phyloP scores from a whole-genome alignment of 2,797 vertebrate genomes.

The Enteromius viviparus region DNA sequence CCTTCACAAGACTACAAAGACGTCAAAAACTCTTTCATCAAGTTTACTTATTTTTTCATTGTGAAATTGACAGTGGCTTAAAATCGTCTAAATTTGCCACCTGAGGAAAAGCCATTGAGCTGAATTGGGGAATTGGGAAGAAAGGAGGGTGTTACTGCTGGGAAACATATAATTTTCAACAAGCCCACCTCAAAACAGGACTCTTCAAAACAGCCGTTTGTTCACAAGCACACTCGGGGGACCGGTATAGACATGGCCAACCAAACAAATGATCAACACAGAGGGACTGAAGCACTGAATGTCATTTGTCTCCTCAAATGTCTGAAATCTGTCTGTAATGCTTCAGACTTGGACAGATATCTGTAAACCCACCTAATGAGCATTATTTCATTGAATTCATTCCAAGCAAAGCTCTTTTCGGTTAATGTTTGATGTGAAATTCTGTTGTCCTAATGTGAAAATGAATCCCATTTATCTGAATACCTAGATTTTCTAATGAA shows the following conservation, averaged over 20 bases:
- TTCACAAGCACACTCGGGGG: conserved; percentile 19
- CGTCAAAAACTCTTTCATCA: not conserved
- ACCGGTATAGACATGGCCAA: conserved; percentile 4
- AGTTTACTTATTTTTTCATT: conserved; percentile 11
- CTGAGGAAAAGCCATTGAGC: conserved; percentile 5
- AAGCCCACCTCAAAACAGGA: conserved; percentile 31
- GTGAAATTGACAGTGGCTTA: conserved; percentile 10
- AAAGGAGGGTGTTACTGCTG: not conserved
- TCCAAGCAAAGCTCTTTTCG: not conserved
- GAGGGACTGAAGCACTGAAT: not conserved
- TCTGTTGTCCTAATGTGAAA: conserved; percentile 1
- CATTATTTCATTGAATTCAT: not conserved
- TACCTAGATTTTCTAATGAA: not conserved
- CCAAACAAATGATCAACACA: conserved; percentile 37
- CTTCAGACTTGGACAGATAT: not conserved
- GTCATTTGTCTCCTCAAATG: not conserved
- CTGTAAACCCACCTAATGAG: conserved; percentile 1
- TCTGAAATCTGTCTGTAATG: not conserved
- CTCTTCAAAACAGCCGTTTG: conserved; percentile 23
- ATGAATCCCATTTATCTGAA: not conserved
- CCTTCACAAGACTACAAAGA: not conserved
- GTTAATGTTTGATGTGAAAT: not conserved
- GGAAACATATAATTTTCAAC: conserved; percentile 28
- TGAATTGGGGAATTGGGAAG: not conserved
- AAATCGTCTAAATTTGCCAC: conserved; percentile 23